Conservation (phyloP, 2,797 vertebrate genomes). For the Cephalopachus bancanus region DNA sequence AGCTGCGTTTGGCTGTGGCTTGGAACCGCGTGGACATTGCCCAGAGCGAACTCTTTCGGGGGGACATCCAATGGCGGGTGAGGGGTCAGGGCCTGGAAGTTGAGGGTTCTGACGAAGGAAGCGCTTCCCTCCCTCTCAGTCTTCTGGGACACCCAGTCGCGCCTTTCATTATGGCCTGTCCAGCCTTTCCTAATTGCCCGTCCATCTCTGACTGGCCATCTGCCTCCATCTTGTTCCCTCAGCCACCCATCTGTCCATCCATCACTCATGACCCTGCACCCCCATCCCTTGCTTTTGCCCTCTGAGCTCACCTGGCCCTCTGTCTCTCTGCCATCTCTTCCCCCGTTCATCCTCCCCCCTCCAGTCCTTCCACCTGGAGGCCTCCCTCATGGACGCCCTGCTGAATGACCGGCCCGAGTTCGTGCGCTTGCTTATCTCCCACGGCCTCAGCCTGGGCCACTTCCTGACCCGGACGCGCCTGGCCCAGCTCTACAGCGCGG, state of each 20-base stretch:
- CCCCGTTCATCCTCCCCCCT: rapidly evolving
- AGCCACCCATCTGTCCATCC: not conserved
- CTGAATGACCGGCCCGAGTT: constrained; percentile 94
- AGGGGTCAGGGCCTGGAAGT: not conserved
- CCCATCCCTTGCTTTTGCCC: not conserved
- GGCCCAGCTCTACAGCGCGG: constrained; percentile 91
- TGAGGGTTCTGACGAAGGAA: not conserved
- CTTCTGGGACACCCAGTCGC: not conserved
- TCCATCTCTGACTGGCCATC: not conserved
- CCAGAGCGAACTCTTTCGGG: constrained; percentile 94
- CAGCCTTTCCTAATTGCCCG: not conserved
- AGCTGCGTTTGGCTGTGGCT: constrained; percentile 94
- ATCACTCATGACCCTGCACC: not conserved
- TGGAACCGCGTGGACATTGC: constrained; percentile 97
- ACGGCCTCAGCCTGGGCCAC: constrained; percentile 92
- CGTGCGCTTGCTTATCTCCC: constrained; percentile 94
- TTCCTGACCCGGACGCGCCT: constrained; percentile 92
- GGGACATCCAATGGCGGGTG: constrained; percentile 94
- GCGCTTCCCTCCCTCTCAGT: not conserved
- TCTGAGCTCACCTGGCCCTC: not conserved
- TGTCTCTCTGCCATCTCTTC: not conserved
- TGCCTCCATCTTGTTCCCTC: not conserved
- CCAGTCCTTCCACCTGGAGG: constrained; percentile 93
- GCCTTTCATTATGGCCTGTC: not conserved
- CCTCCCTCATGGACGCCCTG: constrained; percentile 94